Base-by-base conservation (phyloP, 2,797 vertebrate species). In the Rallus crepitans region DNA sequence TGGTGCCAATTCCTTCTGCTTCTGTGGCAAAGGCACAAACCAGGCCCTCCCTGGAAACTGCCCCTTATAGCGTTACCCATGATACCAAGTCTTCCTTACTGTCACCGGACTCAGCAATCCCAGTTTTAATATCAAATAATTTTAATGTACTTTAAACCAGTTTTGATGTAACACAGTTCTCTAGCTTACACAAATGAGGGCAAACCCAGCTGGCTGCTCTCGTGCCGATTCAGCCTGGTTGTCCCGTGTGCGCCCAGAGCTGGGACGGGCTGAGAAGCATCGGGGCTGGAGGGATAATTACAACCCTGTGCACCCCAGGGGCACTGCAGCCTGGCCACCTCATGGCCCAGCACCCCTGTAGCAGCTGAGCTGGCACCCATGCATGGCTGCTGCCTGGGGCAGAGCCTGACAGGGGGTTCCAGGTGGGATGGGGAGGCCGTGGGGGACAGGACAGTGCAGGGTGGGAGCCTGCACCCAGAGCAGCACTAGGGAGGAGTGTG, bases 151-250 rank as follows among this genome's bases (percentile, higher is more conserved):
- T 90, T 91, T 14, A 59, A 52, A 71, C 8, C 11, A 2, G 47
- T 81, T 94, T 61, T 95, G 96, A 97, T 85, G 76, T 87, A 86
- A 86, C 93, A 40, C 95, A 95, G 82, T 18, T 92, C 82, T 61
- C 8, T 6, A 68, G 53, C 37, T 93, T 40, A 55, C 79, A 37
- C 14, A 72, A 94, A 87, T 1, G 71, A 82, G 40, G 79, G 64
- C 75, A 75, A 73, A 60, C 11, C 27, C 79, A 35, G 8, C 27
- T 6, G 19, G 64, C 65, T 23, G 87, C 53, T 73, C 37, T 11
- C 42, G 40, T n/a, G 57, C 61, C 52, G 0, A 0, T 11, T 28
- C n/a, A 48, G 60, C 72, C 82, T 15, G 63, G 60, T 14, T 47
- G 79, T 31, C 53, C 78, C 28, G 17, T 0, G 3, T 3, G 3